Conservation (phyloP, 2,888 invertebrate genomes). For the Scaptomyza flava region DNA sequence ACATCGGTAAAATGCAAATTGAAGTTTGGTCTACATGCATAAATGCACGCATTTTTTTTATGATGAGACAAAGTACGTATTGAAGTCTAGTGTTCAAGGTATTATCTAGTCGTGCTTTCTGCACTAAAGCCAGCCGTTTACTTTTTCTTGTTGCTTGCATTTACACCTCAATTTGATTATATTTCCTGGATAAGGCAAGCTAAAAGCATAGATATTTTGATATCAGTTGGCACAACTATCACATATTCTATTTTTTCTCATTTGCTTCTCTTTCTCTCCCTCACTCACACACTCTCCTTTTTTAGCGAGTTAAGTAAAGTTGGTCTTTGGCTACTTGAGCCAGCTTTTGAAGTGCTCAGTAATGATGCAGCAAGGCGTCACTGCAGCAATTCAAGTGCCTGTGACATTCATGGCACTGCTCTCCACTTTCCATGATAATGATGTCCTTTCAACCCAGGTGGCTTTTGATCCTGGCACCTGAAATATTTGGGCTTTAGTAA, state of each 20-base stretch:
- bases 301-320: constrained; percentile 7
- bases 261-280: background rate
- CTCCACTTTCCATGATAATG: constrained; percentile 65
- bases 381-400: constrained; percentile 42
- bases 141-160: constrained; percentile 68
- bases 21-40: no score
- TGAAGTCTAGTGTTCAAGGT: no score
- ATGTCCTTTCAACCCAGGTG: constrained; percentile 53
- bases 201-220: constrained; percentile 27
- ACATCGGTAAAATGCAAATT: no score
- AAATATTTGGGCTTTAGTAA: background rate
- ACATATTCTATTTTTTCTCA: constrained; percentile 6
- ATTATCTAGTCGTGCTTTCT: no score
- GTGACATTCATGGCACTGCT: constrained; percentile 52
- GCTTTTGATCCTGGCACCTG: constrained; percentile 19
- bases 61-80: no score
- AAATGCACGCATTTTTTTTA: no score
- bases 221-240: constrained; percentile 35
- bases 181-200: constrained; percentile 64
- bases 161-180: constrained; percentile 81
- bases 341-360: constrained; percentile 52
- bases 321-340: constrained; percentile 58
- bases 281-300: background rate
- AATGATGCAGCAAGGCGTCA: constrained; percentile 60
- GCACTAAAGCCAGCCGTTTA: no score